phyloP scores from a whole-genome alignment of 2,113 vertebrate species.

The Tenebrosternarchus preto region DNA sequence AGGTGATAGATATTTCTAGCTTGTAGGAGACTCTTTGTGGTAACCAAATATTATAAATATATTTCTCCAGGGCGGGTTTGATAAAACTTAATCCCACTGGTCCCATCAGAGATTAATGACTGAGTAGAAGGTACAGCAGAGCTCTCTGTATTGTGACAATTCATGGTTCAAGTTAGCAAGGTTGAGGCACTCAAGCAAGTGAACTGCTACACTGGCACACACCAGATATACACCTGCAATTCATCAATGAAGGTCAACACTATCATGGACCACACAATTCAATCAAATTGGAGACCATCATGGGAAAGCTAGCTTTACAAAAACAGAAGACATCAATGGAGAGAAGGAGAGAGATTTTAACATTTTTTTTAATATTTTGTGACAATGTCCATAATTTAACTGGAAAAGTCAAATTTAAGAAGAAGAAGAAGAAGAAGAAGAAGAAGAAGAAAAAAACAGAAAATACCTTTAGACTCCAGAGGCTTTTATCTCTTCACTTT shows the following conservation, averaged over 20 bases:
- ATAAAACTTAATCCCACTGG: constrained; percentile 37
- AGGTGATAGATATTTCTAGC: constrained; percentile 46
- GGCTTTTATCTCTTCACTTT: too few species aligned
- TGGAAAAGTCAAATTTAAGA: too few species aligned
- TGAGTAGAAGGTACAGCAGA: constrained; percentile 10
- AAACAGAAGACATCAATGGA: not conserved
- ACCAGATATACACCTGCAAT: constrained; percentile 5
- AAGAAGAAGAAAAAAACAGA: too few species aligned
- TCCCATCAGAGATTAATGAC: constrained; percentile 51
- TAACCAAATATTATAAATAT: constrained; percentile 61
- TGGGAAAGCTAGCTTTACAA: not conserved
- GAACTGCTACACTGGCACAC: not conserved
- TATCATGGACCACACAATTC: not conserved
- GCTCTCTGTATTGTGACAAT: not conserved
- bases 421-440: too few species aligned
- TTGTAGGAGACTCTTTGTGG: constrained; percentile 51
- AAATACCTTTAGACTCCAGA: too few species aligned
- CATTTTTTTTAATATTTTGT: too few species aligned
- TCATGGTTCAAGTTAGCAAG: constrained; percentile 14
- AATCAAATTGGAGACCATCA: not conserved
- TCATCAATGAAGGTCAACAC: not conserved
- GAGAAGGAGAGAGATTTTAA: not conserved
- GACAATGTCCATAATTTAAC: too few species aligned
- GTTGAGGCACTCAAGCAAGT: not conserved
- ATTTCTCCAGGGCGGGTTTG: constrained; percentile 30